These are phyloP conservation scores for Clinocottus analis DNA, from an alignment of 2,113 vertebrate genomes.

Conservation along the genomic window DNA sequence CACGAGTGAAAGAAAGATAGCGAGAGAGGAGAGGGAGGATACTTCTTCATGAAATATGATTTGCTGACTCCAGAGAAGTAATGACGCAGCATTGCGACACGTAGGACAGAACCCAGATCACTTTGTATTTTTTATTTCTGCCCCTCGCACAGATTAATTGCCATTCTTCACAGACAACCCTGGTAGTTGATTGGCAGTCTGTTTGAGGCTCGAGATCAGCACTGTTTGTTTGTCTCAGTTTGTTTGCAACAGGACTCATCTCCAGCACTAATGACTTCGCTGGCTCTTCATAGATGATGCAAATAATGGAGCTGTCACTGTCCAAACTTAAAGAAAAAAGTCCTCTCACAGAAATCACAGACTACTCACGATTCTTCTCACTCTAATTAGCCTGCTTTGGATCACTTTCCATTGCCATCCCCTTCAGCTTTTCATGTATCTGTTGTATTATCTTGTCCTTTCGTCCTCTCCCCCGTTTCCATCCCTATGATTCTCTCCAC, in stretches of 20 bases:
- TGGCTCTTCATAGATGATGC: slow-evolving; percentile 48
- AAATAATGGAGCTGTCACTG: slow-evolving; percentile 48
- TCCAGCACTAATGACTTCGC: slow-evolving; percentile 62
- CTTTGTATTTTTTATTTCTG: slow-evolving; percentile 17
- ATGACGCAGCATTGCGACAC: slow-evolving; percentile 21
- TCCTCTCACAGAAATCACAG: slow-evolving; percentile 3
- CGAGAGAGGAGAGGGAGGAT: background rate
- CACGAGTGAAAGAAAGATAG: background rate
- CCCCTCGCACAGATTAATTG: slow-evolving; percentile 47
- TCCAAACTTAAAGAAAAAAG: slow-evolving; percentile 25
- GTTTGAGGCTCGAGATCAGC: slow-evolving; percentile 40
- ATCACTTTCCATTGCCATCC: slow-evolving; percentile 26
- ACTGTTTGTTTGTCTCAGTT: slow-evolving; percentile 55
- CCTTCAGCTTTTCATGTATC: slow-evolving; percentile 25
- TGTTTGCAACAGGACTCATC: slow-evolving; percentile 48
- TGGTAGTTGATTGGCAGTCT: slow-evolving; percentile 54
- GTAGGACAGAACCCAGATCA: slow-evolving; percentile 24
- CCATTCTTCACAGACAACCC: slow-evolving; percentile 37
- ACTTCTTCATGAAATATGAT: background rate
- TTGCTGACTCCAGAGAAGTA: slow-evolving; percentile 11
- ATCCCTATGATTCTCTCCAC: slow-evolving; percentile 6
- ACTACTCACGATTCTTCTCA: background rate
- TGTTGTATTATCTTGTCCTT: background rate
- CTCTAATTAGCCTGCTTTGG: slow-evolving; percentile 8
- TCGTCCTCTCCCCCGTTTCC: background rate